Evolutionary conservation across 2,113 vertebrate species (phyloP).

Genomic region (Otis tarda): DNA sequence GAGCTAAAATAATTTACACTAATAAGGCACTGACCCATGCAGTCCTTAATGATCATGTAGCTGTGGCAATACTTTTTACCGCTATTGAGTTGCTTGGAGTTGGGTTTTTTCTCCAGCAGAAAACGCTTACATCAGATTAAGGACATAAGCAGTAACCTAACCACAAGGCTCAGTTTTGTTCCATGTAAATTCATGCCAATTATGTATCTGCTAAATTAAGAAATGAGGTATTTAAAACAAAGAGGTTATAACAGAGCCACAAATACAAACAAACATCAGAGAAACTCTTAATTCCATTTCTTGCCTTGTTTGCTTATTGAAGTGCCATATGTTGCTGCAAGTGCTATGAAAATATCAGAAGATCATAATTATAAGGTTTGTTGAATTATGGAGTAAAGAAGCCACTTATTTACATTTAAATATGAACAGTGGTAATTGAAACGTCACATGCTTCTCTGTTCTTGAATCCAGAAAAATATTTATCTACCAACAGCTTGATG

Average conservation of each 20-base stretch:
- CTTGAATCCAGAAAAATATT: conserved; percentile 61
- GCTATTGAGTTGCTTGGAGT: not conserved
- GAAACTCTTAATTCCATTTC: conserved; percentile 41
- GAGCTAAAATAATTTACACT: conserved; percentile 24
- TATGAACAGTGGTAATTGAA: conserved; percentile 54
- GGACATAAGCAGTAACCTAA: not conserved
- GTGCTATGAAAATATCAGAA: conserved; percentile 67
- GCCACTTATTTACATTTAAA: conserved; percentile 70
- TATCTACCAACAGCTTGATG: conserved; percentile 56
- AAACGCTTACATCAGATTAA: not conserved
- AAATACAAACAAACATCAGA: conserved; percentile 53
- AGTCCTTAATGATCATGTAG: conserved; percentile 2
- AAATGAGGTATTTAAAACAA: conserved; percentile 66
- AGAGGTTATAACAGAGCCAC: conserved; percentile 41
- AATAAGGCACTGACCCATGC: not conserved
- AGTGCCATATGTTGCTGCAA: conserved; percentile 63
- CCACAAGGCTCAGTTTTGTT: conserved; percentile 22
- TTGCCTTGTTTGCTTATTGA: conserved; percentile 61
- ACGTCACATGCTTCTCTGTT: conserved; percentile 45
- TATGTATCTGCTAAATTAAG: conserved; percentile 67
- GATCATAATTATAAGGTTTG: conserved; percentile 66
- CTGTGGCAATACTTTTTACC: not conserved
- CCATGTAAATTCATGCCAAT: conserved; percentile 59
- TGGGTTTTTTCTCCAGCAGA: not conserved
- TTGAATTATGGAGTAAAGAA: conserved; percentile 67